Conservation (phyloP, 2,797 vertebrate genomes). For the Sarcophilus harrisii region DNA sequence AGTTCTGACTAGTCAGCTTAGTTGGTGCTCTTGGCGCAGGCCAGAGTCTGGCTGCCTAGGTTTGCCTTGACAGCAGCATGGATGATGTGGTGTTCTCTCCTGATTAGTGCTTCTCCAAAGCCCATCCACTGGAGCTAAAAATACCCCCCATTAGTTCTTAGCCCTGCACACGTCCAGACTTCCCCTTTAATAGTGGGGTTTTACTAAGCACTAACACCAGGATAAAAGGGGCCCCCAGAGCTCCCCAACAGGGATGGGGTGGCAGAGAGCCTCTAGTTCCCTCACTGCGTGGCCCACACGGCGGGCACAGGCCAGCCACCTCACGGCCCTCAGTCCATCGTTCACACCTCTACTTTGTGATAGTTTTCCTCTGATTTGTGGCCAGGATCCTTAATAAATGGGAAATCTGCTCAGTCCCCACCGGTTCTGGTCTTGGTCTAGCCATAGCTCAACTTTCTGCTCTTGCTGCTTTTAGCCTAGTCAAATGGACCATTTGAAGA, state of each 20-base stretch:
- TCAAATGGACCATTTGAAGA: not conserved
- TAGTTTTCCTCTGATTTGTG: not conserved
- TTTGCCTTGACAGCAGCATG: constrained; percentile 30
- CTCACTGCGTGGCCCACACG: not conserved
- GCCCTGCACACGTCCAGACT: accelerated
- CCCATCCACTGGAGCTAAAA: constrained; percentile 58
- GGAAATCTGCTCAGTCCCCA: not conserved
- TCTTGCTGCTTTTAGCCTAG: not conserved
- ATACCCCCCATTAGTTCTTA: constrained; percentile 4
- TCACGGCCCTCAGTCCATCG: not conserved
- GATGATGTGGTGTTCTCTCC: not conserved
- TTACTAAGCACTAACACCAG: not conserved
- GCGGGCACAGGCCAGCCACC: not conserved
- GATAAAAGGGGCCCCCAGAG: not conserved
- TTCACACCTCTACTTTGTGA: not conserved
- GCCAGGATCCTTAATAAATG: not conserved
- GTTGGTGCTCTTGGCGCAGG: not conserved
- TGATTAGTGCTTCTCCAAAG: constrained; percentile 53
- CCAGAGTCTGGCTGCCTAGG: accelerated
- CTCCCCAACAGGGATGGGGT: not conserved
- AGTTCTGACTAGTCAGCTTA: not conserved
- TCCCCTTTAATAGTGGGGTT: not conserved
- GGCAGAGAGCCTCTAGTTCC: not conserved
- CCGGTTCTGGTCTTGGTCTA: not conserved
- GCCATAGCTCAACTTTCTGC: not conserved